Evolutionary conservation across 2,888 invertebrate genomes (phyloP).

Genomic region (Andricus curvator): DNA sequence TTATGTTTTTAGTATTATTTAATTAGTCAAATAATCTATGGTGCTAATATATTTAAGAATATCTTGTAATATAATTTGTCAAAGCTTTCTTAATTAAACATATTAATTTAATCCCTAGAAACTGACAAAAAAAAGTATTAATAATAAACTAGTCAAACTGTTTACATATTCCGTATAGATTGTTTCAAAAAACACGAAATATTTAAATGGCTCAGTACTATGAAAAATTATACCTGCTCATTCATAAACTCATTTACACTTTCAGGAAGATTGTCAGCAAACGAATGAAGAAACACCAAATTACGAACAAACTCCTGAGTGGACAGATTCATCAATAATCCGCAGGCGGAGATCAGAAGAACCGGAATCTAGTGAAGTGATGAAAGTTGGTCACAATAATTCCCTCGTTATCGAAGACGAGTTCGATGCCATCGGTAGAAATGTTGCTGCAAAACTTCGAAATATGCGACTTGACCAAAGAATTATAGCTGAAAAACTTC

Average conservation of each 20-base stretch:
- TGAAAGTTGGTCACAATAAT: conserved; percentile 69
- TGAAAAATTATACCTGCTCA: too few species aligned
- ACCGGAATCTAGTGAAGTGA: conserved; percentile 65
- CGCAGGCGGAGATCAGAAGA: conserved; percentile 67
- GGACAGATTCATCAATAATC: conserved; percentile 64
- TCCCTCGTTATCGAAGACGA: conserved; percentile 72
- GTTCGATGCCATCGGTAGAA: conserved; percentile 76
- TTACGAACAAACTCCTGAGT: conserved; percentile 65
- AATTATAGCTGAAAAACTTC: conserved; percentile 78
- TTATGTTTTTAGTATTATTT: too few species aligned
- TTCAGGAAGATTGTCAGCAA: conserved; percentile 69
- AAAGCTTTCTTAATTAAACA: too few species aligned
- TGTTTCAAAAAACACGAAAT: too few species aligned
- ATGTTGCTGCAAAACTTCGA: conserved; percentile 77
- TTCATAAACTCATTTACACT: conserved; percentile 39
- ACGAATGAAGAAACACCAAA: conserved; percentile 63
- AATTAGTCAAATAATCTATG: too few species aligned
- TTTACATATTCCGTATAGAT: too few species aligned
- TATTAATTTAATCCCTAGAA: too few species aligned
- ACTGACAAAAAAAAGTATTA: too few species aligned
- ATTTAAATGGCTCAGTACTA: too few species aligned
- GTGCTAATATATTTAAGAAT: too few species aligned
- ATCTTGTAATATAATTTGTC: too few species aligned
- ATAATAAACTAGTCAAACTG: too few species aligned
- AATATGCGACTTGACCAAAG: conserved; percentile 77